Evolutionary conservation across 2,888 invertebrate genomes (phyloP).

Genomic region (Parnassius glacialis): DNA sequence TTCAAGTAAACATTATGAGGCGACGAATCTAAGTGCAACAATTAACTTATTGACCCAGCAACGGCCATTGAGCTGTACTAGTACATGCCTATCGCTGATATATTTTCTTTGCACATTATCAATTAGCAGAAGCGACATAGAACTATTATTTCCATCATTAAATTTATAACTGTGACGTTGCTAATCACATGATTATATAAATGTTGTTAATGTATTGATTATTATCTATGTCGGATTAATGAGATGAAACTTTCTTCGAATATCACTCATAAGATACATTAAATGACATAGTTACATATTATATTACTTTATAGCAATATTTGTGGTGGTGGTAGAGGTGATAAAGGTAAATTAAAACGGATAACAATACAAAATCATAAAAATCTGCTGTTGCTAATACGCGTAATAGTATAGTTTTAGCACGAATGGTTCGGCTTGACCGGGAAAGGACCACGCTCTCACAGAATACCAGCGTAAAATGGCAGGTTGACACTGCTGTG

Average conservation of each 20-base stretch:
- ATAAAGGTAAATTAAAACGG: too few relatives aligned
- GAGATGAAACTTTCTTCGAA: constrained; percentile 4
- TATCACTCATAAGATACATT: constrained; percentile 2
- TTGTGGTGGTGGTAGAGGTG: too few relatives aligned
- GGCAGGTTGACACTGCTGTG: too few relatives aligned
- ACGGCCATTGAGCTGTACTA: constrained; percentile 47
- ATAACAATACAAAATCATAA: too few relatives aligned
- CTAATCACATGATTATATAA: constrained; percentile 14
- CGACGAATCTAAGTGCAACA: constrained; percentile 42
- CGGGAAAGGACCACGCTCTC: too few relatives aligned
- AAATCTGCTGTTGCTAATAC: too few relatives aligned
- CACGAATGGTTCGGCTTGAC: too few relatives aligned
- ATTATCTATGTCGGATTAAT: constrained; percentile 6
- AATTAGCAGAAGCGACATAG: constrained; percentile 35
- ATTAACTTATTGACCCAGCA: constrained; percentile 68
- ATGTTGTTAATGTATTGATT: constrained; percentile 23
- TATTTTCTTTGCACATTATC: constrained; percentile 48
- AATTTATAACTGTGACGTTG: constrained; percentile 19
- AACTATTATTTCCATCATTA: constrained; percentile 19
- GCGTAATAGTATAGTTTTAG: too few relatives aligned
- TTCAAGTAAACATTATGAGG: constrained; percentile 15
- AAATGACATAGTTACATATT: too few relatives aligned
- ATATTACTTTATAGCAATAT: too few relatives aligned
- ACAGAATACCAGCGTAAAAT: too few relatives aligned
- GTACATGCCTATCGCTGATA: constrained; percentile 45